These are phyloP conservation scores for Tinamus major DNA, from an alignment of 2,797 vertebrate genomes.

Conservation along the genomic window DNA sequence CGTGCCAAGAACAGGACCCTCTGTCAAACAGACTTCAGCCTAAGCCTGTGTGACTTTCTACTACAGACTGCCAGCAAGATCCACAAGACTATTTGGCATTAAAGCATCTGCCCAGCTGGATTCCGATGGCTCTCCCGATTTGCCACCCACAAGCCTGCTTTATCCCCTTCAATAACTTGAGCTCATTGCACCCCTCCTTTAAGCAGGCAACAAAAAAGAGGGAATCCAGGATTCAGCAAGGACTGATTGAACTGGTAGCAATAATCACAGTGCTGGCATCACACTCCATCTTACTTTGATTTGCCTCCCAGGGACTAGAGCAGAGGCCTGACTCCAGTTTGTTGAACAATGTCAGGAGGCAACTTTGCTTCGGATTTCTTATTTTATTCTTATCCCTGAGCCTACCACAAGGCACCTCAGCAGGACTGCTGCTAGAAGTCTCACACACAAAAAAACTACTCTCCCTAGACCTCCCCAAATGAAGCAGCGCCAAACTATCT, in stretches of 20 bases:
- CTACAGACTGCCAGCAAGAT: neutral
- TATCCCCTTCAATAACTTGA: neutral
- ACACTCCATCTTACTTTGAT: neutral
- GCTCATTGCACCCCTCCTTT: neutral
- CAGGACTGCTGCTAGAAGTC: neutral
- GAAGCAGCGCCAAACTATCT: neutral
- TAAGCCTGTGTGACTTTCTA: neutral
- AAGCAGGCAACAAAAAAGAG: constrained; percentile 12
- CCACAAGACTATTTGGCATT: neutral
- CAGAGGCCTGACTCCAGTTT: neutral
- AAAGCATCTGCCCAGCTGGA: constrained; percentile 16
- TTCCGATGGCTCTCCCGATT: neutral
- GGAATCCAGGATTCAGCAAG: constrained; percentile 6
- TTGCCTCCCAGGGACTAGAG: neutral
- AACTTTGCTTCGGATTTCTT: neutral
- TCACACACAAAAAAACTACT: neutral
- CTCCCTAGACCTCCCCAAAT: neutral
- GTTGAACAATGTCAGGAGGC: neutral
- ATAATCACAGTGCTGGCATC: neutral
- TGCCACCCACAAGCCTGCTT: neutral
- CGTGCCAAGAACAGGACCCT: constrained; percentile 2
- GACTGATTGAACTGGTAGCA: neutral
- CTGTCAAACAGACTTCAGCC: constrained; percentile 20
- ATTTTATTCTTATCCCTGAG: neutral
- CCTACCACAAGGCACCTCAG: neutral